Evolutionary conservation across 2,113 vertebrate species (phyloP).

Genomic region (Bubo bubo): DNA sequence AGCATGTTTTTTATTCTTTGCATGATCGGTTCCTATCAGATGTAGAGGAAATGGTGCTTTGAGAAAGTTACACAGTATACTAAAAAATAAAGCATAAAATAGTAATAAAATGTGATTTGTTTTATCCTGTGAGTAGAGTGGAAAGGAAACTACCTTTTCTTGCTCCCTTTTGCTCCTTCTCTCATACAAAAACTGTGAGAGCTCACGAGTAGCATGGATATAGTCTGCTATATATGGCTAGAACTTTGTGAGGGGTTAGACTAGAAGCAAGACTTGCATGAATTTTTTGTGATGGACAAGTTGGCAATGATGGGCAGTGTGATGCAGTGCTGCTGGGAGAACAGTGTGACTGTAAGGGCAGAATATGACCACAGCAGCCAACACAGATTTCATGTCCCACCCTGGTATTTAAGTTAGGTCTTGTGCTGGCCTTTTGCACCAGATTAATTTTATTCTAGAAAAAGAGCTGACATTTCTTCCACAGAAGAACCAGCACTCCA

Average conservation of each 20-base stretch:
- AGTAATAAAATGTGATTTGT: not conserved
- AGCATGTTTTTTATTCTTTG: not conserved
- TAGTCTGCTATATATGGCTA: not conserved
- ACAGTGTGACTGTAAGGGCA: not conserved
- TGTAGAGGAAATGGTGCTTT: not conserved
- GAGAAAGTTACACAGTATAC: not conserved
- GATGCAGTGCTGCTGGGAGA: not conserved
- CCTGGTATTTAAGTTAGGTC: not conserved
- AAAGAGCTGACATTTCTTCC: not conserved
- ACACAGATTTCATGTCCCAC: not conserved
- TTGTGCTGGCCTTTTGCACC: not conserved
- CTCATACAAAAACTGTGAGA: not conserved
- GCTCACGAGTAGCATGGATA: rapidly evolving
- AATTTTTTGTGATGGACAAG: not conserved
- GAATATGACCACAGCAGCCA: not conserved
- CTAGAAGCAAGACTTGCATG: not conserved
- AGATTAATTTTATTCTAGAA: not conserved
- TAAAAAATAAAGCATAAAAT: not conserved
- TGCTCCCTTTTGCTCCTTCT: not conserved
- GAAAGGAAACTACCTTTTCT: not conserved
- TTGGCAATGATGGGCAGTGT: not conserved
- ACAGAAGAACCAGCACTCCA: not conserved
- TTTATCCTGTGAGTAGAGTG: not conserved
- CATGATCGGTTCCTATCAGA: not conserved
- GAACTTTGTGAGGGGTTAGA: not conserved